Evolutionary conservation across 2,888 invertebrate genomes (phyloP), one percentile per base, ranked within the genome.

Genomic region (Crioceris asparagi): DNA sequence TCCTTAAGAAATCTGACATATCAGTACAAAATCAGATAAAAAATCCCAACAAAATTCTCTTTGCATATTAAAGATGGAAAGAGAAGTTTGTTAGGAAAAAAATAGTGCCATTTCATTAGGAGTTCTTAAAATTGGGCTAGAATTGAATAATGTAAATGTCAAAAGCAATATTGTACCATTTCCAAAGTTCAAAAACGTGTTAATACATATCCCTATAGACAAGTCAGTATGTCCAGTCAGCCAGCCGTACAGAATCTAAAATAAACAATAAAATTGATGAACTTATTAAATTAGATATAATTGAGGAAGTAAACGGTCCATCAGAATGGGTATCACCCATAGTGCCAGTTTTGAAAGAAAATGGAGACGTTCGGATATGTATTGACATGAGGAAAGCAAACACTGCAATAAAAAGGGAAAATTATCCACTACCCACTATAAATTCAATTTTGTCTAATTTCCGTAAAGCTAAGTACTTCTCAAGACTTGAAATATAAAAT

Each of bases 141-240:
- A 18, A 15, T 3, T 39, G 26, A 41, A 44, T 34, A 11, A 38
- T 26, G 27, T 38, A 26, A 17, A 10, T 3, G 8, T n/a, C 6
- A 17, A 8, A 16, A n/a, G n/a, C n/a, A n/a, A n/a, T n/a, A 31
- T 14, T 5, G 31, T 4, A 12, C 27, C 36, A 18, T 46, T 51
- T 29, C 46, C 48, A 17, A 53, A 60, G 48, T 48, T 56, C 26
- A 54, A 55, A 38, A 40, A 52, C 35, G 36, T 56, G 14, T 16
- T 44, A 10, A 35, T 55, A 1, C 39, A 46, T 12, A 41, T 54
- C 3, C 48, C 51, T 1, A 53, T 57, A 16, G 48, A 56, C 36
- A 23, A 37, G 16, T 25, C 46, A 6, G 35, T 49, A 3, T 50
- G 43, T 25, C 56, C 57, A 16, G 49, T 59, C 21, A 36, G 36